Base-by-base conservation (phyloP, 2,888 invertebrate species). In the Mesorhabditis sp. region DNA sequence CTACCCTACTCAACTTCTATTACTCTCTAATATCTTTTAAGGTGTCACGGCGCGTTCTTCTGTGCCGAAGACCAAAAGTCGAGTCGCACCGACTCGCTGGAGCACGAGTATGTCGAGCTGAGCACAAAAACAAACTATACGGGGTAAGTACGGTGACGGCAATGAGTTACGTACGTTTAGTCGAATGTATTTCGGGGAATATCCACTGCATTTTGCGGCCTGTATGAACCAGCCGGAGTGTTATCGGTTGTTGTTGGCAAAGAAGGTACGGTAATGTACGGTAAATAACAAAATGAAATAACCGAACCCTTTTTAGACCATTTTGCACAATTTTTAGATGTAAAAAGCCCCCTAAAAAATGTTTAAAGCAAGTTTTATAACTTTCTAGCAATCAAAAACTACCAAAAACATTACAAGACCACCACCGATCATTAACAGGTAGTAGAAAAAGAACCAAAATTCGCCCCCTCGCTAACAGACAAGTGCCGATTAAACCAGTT, bases 101-200 rank as follows among this genome's bases (percentile, higher is more conserved):
- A 94, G 72, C 93, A 95, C 73, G 93, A 95, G 87, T 93, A 92
- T 90, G 93, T 94, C 58, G 92, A 92, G 77, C 90, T 95, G 2
- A 89, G 90, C 75, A 89, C 91, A 0, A 90, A 92, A 76, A 93
- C 93, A 0, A 93, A 92, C 87, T 94, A 94, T 84, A 90, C 91
- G 79, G 94, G 92, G 92, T 92, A 66, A 45, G 15, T 4, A 10
- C 7, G 13, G 7, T 28, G 13, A 7, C 50, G 13, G 7, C 28
- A 10, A 28, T 10, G 7, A 13, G 95, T 95, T 87, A 92, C 91
- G 0, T 87, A 93, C 93, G 0, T 76, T 43, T 85, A 93, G 95
- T 6, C 94, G 95, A 86, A 95, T 95, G 1, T 97, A 97, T 86
- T 97, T 95, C 94, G 97, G 97, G 41, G 97, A 97, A 87, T 97